Base-by-base conservation (phyloP, 2,797 vertebrate species). In the Phoeniculus purpureus region DNA sequence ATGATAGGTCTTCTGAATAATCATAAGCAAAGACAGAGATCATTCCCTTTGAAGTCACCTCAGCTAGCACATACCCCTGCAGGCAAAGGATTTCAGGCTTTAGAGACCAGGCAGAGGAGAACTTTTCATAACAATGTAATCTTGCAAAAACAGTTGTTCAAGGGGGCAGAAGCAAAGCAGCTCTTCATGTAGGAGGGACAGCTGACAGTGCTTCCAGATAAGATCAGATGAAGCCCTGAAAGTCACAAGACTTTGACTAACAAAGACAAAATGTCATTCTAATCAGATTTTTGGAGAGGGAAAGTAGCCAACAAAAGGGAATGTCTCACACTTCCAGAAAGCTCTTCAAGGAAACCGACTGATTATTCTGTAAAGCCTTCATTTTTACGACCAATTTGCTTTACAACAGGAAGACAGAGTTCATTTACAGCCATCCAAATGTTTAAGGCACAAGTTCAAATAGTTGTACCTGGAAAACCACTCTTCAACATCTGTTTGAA, bases 21-120 rank as follows among this genome's bases (percentile, higher is more conserved):
- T 18, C 50, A 26, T 17, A 74, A 71, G 10, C n/a, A 58, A 84
- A 52, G 61, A 73, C 4, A 17, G 56, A 88, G 54, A 64, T 58
- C 3, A 84, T 89, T 58, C 23, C 7, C 47, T 60, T 17, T 60
- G 52, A 56, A 93, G 62, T 64, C 88, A 81, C 59, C 80, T 85
- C 26, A 76, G 77, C 64, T 72, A 47, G 74, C 56, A 76, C 29
- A 50, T 6, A 4, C 3, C 70, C 51, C 47, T 58, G 56, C 67
- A 86, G 87, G 50, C 29, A 73, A 60, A 88, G 54, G 67, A 84
- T 84, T 81, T 85, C 68, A 79, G 52, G 77, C 45, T 70, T 89
- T 56, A 85, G 81, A 90, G 77, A 84, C 78, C 60, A 88, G 83
- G 83, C 52, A 91, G 52, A 79, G 64, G 45, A 89, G 52, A 92